Evolutionary conservation across 1,140 invertebrate species (phyloP), one percentile per base, ranked within the genome.

Genomic region (Diprion similis): DNA sequence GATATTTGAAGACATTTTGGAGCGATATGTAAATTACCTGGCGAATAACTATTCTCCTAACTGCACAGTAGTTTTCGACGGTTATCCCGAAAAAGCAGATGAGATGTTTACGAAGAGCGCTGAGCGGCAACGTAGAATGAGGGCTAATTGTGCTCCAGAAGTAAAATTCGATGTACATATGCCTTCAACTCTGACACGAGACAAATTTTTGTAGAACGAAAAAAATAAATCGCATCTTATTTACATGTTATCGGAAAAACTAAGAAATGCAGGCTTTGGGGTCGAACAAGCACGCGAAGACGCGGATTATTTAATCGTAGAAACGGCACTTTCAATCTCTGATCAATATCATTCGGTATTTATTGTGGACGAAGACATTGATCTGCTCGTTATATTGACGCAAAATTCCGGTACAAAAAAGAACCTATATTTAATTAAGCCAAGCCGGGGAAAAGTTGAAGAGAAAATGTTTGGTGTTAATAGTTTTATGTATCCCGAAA

Each of bases 381-480:
- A 83, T 69, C 77, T 84, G 59, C 51, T 83, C 1, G 73, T 84
- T 71, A 68, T 83, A 77, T 71, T 85, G 13, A 82, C 77, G 77
- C 76, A 80, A n/a, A 59, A 7, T 15, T 3, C 51, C 3, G 3
- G 9, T 7, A 4, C 11, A 4, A 59, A 71, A 24, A 46, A 45
- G 11, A 76, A 76, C 48, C 59, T 76, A n/a, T 73, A 71, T 45
- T 59, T 76, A 17, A 24, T 46, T n/a, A 76, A 73, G 18, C 64
- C 71, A 17, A 66, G 71, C 64, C 72, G 66, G 66, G 68, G 68
- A 70, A 65, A 46, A 13, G 19, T 45, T 46, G 6, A 37, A 11
- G 37, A 69, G 70, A 46, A n/a, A 24, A 10, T 76, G 37, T 76
- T 66, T 45, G 65, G 51, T 8, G 10, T 46, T 8, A 59, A 24